A percentile compares a stretch with the other conserved stretches of the same genome.
phyloP scores from a whole-genome alignment of 2,888 invertebrate genomes.

The Mimachlamys varia region DNA sequence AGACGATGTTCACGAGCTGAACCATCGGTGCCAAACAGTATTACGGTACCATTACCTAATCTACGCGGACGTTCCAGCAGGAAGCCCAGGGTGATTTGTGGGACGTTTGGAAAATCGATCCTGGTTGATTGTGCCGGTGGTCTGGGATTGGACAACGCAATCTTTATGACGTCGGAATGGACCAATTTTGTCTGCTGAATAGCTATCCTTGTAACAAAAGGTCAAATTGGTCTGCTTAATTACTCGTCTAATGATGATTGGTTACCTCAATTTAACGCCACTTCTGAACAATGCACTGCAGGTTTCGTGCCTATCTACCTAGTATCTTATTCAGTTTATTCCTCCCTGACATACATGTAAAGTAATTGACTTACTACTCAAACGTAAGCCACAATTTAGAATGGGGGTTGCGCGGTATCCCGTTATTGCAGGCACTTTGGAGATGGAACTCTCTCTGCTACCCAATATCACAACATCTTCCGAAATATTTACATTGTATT shows the following conservation, averaged over 20 bases:
- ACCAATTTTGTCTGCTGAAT: background rate
- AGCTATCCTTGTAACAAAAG: background rate
- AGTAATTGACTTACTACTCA: no score
- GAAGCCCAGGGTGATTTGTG: conserved; percentile 14
- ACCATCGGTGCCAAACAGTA: background rate
- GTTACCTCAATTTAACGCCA: background rate
- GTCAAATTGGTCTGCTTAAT: background rate
- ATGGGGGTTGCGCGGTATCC: no score
- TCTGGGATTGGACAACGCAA: background rate
- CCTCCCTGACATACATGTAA: no score
- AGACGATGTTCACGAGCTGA: background rate
- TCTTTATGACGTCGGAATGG: background rate
- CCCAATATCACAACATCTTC: no score
- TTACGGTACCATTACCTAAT: background rate
- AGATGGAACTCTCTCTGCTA: no score
- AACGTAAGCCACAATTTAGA: no score
- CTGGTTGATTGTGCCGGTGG: background rate
- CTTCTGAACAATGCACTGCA: background rate
- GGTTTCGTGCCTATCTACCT: background rate
- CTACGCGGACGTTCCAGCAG: background rate
- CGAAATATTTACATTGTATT: no score
- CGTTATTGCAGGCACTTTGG: no score
- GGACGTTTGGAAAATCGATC: background rate
- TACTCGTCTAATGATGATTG: background rate
- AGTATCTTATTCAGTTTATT: background rate